Evolutionary conservation across 64 coral and sea anemone species (phyloP), one percentile per base, ranked within the genome.

Genomic region (Montipora cactus): DNA sequence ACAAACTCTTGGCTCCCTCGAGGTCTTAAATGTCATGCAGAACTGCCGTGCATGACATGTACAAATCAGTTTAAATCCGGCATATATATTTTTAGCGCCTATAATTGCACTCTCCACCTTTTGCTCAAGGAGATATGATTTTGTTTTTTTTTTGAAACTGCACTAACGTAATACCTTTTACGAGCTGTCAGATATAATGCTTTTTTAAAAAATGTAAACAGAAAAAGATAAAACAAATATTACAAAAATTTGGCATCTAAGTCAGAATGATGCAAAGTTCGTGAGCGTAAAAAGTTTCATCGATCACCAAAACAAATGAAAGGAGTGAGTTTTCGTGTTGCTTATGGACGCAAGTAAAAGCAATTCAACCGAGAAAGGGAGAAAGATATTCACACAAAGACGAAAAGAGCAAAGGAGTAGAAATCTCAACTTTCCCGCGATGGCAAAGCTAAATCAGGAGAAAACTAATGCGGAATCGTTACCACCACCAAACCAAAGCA

Each of bases 261-360:
- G 47, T 57, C 53, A 57, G 53, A 49, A 16, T 11, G 44, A 71
- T 47, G 46, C 28, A 67, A 86, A 47, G 44, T 58, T 9, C 61
- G 18, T 44, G 7, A 22, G 5, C 19, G 62, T 12, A n/a, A 25
- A 44, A 62, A 81, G 37, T 57, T 20, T 18, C 16, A 57, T 21
- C 52, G 19, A 20, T 49, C 51, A 55, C 19, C n/a, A 69, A 68
- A 19, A 47, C 15, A 46, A 86, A 70, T 50, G 19, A 68, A 49
- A 46, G 9, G 20, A 86, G 49, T 71, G 82, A 21, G 22, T 69
- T 19, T 49, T 86, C 67, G n/a, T 22, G 14, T 46, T 22, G 62
- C 15, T 21, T 49, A 86, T 86, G 82, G 62, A 86, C 37, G 81
- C 49, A 49, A 86, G 82, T 9, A 86, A 86, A 86, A 16, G 0